A percentile compares a stretch with the other conserved stretches of the same genome.
Conservation (phyloP, 2,797 vertebrate species). For the Pelodytes ibericus region DNA sequence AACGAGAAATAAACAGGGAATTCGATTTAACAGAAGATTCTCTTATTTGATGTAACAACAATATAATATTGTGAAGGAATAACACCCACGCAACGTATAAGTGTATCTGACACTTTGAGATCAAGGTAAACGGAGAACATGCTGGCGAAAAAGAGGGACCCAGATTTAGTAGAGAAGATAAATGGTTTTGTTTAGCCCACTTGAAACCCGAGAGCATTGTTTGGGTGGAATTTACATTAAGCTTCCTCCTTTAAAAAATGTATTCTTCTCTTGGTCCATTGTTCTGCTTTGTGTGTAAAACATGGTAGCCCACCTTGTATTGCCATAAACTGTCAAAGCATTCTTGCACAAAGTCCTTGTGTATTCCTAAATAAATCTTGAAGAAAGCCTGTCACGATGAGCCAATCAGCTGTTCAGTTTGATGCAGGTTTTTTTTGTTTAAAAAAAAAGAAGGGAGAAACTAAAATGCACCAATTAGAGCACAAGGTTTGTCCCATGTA, state of each 20-base stretch:
- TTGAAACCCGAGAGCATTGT: constrained; percentile 17
- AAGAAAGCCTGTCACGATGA: not conserved
- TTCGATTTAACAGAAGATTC: constrained; percentile 11
- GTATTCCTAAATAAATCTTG: constrained; percentile 2
- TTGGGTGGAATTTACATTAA: constrained; percentile 38
- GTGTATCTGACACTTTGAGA: constrained; percentile 19
- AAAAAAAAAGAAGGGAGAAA: no score
- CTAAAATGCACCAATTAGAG: no score
- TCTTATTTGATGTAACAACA: constrained; percentile 32
- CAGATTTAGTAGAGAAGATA: constrained; percentile 1
- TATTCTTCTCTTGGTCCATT: constrained; percentile 11
- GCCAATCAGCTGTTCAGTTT: no score
- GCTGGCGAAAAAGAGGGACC: not conserved
- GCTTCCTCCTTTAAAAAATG: constrained; percentile 15
- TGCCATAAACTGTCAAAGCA: no score
- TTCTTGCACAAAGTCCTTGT: constrained; percentile 4
- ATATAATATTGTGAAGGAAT: constrained; percentile 22
- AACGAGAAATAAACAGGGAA: constrained; percentile 21
- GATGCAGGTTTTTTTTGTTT: no score
- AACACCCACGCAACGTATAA: constrained; percentile 8
- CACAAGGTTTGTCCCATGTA: no score
- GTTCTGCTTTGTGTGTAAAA: constrained; percentile 5
- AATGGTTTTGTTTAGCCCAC: constrained; percentile 36
- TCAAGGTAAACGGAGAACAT: constrained; percentile 43
- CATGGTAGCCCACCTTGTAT: constrained; percentile 4